Conservation (phyloP, 2,113 vertebrate genomes). For the Tragulus kanchil region DNA sequence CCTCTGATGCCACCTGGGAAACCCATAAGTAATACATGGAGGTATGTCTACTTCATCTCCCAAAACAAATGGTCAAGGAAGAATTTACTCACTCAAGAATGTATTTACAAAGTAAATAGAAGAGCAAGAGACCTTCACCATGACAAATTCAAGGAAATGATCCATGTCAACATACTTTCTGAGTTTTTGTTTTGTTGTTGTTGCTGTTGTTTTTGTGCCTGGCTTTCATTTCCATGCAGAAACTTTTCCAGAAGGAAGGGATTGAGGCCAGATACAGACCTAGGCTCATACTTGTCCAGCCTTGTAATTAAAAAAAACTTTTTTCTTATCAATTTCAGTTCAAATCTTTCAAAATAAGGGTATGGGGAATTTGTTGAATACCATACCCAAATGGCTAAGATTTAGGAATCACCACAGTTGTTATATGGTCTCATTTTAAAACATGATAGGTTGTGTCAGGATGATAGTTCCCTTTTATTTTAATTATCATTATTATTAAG, state of each 20-base stretch:
- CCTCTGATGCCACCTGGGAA: no score
- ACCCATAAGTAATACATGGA: no score
- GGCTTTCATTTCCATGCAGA: not conserved
- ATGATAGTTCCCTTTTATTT: not conserved
- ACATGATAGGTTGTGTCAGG: not conserved
- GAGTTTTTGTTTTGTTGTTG: not conserved
- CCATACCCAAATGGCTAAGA: not conserved
- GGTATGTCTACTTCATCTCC: not conserved
- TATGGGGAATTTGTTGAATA: no score
- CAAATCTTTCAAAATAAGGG: not conserved
- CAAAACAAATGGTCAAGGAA: not conserved
- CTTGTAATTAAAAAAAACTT: no score
- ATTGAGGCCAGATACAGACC: not conserved
- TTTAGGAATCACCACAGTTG: not conserved
- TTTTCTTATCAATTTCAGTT: not conserved
- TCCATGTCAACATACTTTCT: accelerated
- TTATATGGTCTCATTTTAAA: not conserved
- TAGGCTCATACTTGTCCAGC: not conserved
- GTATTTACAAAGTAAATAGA: not conserved
- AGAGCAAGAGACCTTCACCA: accelerated
- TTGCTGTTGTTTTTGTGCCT: not conserved
- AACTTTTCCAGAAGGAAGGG: not conserved
- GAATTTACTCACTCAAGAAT: not conserved
- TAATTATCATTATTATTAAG: not conserved
- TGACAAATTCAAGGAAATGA: accelerated